phyloP scores from a whole-genome alignment of 2,888 invertebrate species.

The Hyppa rectilinea region DNA sequence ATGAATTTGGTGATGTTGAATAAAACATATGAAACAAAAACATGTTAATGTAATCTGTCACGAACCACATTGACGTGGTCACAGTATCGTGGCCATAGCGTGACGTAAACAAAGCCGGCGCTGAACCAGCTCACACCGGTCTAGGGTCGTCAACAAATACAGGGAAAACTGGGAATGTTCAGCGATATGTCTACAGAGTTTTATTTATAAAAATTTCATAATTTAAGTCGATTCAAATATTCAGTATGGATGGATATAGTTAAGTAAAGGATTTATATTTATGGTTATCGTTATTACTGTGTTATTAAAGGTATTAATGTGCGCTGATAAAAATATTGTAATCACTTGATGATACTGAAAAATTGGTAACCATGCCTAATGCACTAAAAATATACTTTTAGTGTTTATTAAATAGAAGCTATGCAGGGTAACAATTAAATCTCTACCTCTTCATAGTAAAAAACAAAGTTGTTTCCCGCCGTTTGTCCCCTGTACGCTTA shows the following conservation, averaged over 20 bases:
- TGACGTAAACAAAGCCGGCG: constrained; percentile 67
- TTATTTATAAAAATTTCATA: background rate
- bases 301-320: constrained; percentile 10
- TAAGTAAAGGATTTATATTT: background rate
- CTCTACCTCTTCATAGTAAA: too few species aligned
- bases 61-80: constrained; percentile 59
- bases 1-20: constrained; percentile 45
- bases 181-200: background rate
- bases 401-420: background rate
- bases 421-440: too few species aligned
- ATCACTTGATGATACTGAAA: background rate
- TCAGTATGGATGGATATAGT: background rate
- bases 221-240: background rate
- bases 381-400: background rate
- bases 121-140: constrained; percentile 50
- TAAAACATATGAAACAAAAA: constrained; percentile 36
- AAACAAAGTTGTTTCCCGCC: too few species aligned
- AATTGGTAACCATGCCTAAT: background rate
- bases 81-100: constrained; percentile 52
- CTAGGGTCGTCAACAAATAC: constrained; percentile 35
- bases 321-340: constrained; percentile 14
- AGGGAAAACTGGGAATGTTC: constrained; percentile 15
- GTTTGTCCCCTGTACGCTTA: too few species aligned
- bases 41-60: constrained; percentile 44
- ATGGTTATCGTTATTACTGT: background rate